Conservation (phyloP, 2,888 invertebrate species). For the Clistopyga incitator region DNA sequence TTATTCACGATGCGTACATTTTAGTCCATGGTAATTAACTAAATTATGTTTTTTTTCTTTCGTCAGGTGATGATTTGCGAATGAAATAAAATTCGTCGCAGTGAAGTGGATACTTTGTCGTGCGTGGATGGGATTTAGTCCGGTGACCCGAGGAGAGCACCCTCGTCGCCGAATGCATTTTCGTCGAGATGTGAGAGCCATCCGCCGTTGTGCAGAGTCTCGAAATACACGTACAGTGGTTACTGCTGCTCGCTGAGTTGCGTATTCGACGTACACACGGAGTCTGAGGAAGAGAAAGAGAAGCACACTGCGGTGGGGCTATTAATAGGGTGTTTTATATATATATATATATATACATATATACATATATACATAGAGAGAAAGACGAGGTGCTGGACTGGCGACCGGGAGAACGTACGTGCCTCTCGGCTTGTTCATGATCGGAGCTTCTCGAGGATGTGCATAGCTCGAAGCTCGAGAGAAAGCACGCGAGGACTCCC, state of each 20-base stretch:
- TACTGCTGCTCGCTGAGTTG: constrained; percentile 18
- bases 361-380: constrained; percentile 1
- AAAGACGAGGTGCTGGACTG: constrained; percentile 10
- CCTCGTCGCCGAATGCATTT: constrained; percentile 59
- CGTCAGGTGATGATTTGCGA: background rate
- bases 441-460: constrained; percentile 22
- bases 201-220: constrained; percentile 33
- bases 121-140: constrained; percentile 69
- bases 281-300: constrained; percentile 31
- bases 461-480: constrained; percentile 15
- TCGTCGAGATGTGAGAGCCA: constrained; percentile 47
- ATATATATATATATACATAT: too few relatives aligned
- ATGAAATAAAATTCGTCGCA: background rate
- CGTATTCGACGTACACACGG: constrained; percentile 13
- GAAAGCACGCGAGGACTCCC: constrained; percentile 46
- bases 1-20: too few relatives aligned
- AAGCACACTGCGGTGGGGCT: constrained; percentile 34
- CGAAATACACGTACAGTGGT: constrained; percentile 35
- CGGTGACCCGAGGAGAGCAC: constrained; percentile 77
- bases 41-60: too few relatives aligned
- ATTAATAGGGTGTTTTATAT: constrained; percentile 59
- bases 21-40: too few relatives aligned
- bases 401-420: constrained; percentile 39
- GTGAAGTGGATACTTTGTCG: constrained; percentile 52
- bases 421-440: constrained; percentile 27